A percentile compares a stretch with the other conserved stretches of the same genome.
Conservation (phyloP, 2,797 vertebrate genomes). For the Euphonia xanthogaster region DNA sequence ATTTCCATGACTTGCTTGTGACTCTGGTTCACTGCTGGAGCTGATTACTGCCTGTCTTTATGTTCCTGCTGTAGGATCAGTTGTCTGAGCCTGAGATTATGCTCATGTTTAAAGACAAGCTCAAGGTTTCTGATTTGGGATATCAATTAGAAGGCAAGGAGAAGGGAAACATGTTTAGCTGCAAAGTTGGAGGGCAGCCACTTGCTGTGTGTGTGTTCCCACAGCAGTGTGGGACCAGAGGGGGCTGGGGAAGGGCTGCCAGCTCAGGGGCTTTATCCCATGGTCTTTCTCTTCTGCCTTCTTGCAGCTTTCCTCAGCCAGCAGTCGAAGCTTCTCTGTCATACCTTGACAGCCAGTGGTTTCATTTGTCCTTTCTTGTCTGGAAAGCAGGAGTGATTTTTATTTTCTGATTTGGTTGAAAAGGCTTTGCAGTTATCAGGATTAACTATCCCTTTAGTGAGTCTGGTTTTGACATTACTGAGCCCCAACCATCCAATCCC, state of each 20-base stretch:
- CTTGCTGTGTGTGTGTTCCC: not conserved
- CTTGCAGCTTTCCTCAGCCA: not conserved
- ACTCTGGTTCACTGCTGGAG: not conserved
- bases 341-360: not conserved
- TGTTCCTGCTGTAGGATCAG: not conserved
- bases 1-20: not conserved
- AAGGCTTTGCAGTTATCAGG: accelerated
- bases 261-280: not conserved
- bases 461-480: not conserved
- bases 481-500: not conserved
- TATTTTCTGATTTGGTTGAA: not conserved
- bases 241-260: not conserved
- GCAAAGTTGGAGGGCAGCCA: not conserved
- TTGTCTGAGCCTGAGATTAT: not conserved
- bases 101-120: not conserved
- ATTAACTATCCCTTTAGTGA: not conserved
- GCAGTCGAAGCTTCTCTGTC: not conserved
- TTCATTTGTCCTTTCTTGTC: not conserved
- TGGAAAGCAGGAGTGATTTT: not conserved
- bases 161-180: not conserved
- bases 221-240: not conserved
- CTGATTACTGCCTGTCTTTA: not conserved
- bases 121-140: not conserved
- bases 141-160: not conserved
- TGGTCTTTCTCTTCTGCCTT: not conserved